A percentile compares a stretch with the other conserved stretches of the same genome.
Conservation (phyloP, 2,113 vertebrate genomes). For the Muscicapa adusta region DNA sequence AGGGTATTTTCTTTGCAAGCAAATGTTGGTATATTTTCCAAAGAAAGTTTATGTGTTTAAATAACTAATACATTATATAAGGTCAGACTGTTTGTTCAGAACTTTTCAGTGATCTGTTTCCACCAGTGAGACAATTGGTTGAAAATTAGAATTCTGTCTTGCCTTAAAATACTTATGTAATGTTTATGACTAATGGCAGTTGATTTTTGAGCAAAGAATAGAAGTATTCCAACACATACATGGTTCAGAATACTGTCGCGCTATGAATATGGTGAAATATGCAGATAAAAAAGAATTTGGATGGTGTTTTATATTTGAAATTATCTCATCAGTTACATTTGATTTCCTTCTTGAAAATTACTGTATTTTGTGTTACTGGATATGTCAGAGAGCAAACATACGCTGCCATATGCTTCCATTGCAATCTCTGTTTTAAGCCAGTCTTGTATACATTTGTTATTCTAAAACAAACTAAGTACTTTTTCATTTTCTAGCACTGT, state of each 20-base stretch:
- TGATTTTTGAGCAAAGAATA: neutral
- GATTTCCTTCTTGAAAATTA: neutral
- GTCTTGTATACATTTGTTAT: neutral
- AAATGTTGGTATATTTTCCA: neutral
- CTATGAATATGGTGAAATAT: neutral
- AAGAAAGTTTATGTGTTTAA: neutral
- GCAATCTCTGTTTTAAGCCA: neutral
- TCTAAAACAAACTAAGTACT: neutral
- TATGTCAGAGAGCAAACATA: neutral
- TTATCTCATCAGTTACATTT: neutral
- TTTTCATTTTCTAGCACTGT: constrained; percentile 21
- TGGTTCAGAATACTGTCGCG: neutral
- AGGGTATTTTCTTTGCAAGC: neutral
- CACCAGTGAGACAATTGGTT: neutral
- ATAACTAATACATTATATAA: neutral
- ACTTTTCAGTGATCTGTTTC: neutral
- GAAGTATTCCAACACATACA: neutral
- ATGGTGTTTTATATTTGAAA: neutral
- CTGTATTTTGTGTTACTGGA: neutral
- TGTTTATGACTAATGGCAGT: neutral
- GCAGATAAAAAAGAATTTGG: neutral
- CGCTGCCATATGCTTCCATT: neutral
- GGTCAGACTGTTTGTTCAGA: neutral
- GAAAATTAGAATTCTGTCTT: neutral
- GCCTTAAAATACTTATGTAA: neutral